Base-by-base conservation (phyloP, 2,113 vertebrate genomes). In the Haemorhous mexicanus region DNA sequence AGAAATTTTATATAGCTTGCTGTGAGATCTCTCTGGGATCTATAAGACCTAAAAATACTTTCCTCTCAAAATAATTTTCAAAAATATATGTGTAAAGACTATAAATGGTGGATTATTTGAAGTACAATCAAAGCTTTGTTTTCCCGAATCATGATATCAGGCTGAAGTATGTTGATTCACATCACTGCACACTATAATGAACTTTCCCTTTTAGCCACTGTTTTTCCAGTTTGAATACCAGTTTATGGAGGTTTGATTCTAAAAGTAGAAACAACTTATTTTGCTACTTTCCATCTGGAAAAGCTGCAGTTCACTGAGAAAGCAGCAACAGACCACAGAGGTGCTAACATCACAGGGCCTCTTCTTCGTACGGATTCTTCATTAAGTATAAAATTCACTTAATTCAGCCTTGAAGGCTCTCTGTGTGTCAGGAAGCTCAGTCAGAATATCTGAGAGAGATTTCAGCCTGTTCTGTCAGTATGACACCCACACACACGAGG, bases 181-280 rank as follows among this genome's bases (percentile, higher is more conserved):
- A 73, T 90, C 84, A 69, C 66, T 93, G 87, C 62, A 66, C 10
- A 1, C 68, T 95, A 17, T 91, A 89, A 93, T 85, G 87, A 93
- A 75, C 70, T 90, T 68, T 55, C 33, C 37, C 84, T 94, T 83
- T 73, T 43, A 95, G 74, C 11, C 63, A 20, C 83, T 91, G 33
- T 73, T 89, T 94, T 89, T 85, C 67, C 50, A 85, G 20, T 83
- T 90, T 89, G 84, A 93, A 80, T 85, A 93, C 53, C 63, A 77
- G 15, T 93, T 91, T 93, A 75, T 82, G 66, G 46, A 63, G 35
- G 17, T 79, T 96, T 91, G 58, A 82, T 72, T 84, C 74, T 85
- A 89, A 94, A 95, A 91, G 74, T 82, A 80, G 85, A 92, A 93
- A 59, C 87, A 77, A 88, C 35, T 90, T 85, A 52, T n/a, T 96